These are phyloP conservation scores for Serripes groenlandicus DNA, from an alignment of 2,888 invertebrate genomes.

Conservation along the genomic window DNA sequence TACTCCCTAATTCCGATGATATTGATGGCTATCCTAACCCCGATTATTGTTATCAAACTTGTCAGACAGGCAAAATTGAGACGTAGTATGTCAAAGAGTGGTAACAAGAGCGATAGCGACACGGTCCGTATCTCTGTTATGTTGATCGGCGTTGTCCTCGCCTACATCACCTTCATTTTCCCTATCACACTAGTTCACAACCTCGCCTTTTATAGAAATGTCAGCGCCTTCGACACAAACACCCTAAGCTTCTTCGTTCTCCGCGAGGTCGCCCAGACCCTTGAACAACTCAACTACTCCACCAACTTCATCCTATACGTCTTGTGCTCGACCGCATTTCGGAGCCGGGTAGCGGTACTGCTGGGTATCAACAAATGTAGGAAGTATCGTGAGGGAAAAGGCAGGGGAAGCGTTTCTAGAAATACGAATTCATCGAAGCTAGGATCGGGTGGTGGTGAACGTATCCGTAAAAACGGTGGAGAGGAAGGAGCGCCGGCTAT, in stretches of 20 bases:
- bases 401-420: no score
- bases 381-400: no score
- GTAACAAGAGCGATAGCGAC: slow-evolving; percentile 25
- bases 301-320: slow-evolving; percentile 77
- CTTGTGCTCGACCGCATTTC: slow-evolving; percentile 67
- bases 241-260: slow-evolving; percentile 53
- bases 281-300: slow-evolving; percentile 76
- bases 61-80: slow-evolving; percentile 31
- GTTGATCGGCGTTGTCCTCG: slow-evolving; percentile 71
- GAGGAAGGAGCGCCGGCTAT: no score
- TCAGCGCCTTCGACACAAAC: slow-evolving; percentile 69
- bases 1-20: slow-evolving; percentile 68
- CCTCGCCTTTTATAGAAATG: slow-evolving; percentile 53
- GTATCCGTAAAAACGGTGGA: no score
- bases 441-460: no score
- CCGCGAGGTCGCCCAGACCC: slow-evolving; percentile 68
- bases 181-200: slow-evolving; percentile 73
- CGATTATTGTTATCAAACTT: slow-evolving; percentile 60
- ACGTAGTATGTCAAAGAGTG: slow-evolving; percentile 18
- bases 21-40: slow-evolving; percentile 66
- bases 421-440: no score
- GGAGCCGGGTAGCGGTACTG: neutral
- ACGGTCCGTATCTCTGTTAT: slow-evolving; percentile 64
- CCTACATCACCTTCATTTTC: slow-evolving; percentile 71
- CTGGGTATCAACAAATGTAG: neutral